Percentiles rank a stretch among this genome's conserved stretches.
phyloP scores from a whole-genome alignment of 2,797 vertebrate genomes.

The Eurystomus glaucurus region DNA sequence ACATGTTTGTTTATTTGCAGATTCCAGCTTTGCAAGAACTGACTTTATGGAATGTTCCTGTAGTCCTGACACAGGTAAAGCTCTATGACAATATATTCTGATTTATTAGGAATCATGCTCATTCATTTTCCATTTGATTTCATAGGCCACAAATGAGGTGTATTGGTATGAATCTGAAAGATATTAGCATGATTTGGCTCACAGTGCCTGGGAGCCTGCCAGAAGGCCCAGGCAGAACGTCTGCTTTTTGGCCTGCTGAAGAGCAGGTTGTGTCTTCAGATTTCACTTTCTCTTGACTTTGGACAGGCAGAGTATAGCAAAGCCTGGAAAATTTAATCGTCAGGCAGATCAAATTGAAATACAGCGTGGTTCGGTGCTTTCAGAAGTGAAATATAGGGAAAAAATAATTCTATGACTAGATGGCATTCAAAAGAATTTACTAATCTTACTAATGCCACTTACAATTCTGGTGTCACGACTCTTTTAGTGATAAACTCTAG shows the following conservation, averaged over 20 bases:
- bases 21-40: background rate
- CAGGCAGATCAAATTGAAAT: background rate
- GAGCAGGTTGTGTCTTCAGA: background rate
- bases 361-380: background rate
- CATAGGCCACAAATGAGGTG: background rate
- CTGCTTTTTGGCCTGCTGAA: background rate
- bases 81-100: background rate
- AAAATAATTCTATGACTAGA: background rate
- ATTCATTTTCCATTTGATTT: background rate
- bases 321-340: background rate
- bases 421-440: background rate
- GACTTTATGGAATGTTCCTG: background rate
- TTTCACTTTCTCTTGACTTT: background rate
- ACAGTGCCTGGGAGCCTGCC: background rate
- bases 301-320: background rate
- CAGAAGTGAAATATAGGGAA: background rate
- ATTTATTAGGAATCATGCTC: background rate
- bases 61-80: background rate
- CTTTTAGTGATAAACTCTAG: background rate
- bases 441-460: background rate
- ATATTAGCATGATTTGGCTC: slow-evolving; percentile 16
- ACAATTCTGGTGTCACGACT: background rate
- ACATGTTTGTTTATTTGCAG: background rate
- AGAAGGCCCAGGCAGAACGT: background rate
- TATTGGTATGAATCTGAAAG: background rate